Conservation (phyloP, 2,888 invertebrate genomes). For the Himalopsyche anomala region DNA sequence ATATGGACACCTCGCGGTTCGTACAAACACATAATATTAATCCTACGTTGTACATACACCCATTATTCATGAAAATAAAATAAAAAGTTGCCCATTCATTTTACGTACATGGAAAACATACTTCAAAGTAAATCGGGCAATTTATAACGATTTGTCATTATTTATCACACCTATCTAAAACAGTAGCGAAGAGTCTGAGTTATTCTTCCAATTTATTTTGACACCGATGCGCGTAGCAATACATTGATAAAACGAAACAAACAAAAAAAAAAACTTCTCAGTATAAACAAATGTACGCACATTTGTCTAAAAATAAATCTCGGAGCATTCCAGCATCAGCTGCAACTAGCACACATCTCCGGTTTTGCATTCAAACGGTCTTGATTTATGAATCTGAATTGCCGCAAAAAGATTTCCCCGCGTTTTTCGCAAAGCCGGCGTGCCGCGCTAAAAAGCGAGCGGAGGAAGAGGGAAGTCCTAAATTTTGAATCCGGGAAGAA, state of each 20-base stretch:
- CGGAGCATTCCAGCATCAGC: constrained; percentile 17
- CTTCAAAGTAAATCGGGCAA: not conserved
- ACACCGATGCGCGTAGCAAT: not conserved
- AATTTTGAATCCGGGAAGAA: constrained; percentile 31
- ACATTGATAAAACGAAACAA: not conserved
- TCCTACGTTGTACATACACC: too few relatives aligned
- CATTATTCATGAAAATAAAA: too few relatives aligned
- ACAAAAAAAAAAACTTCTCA: not conserved
- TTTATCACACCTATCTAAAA: not conserved
- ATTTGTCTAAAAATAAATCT: constrained; percentile 39
- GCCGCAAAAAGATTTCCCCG: constrained; percentile 8
- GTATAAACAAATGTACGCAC: constrained; percentile 10
- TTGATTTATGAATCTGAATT: constrained; percentile 31
- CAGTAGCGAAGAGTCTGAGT: not conserved
- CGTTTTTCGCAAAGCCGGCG: not conserved
- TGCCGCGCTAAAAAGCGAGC: not conserved
- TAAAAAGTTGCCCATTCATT: too few relatives aligned
- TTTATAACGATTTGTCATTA: constrained; percentile 29
- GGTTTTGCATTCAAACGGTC: constrained; percentile 34
- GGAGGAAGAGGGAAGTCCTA: not conserved
- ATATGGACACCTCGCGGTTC: too few relatives aligned
- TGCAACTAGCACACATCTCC: constrained; percentile 38
- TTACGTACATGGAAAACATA: too few relatives aligned
- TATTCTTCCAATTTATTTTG: constrained; percentile 20
- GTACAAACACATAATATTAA: too few relatives aligned